Evolutionary conservation across 2,888 invertebrate genomes (phyloP), one percentile per base, ranked within the genome.

Genomic region (Stenodera caucasica): DNA sequence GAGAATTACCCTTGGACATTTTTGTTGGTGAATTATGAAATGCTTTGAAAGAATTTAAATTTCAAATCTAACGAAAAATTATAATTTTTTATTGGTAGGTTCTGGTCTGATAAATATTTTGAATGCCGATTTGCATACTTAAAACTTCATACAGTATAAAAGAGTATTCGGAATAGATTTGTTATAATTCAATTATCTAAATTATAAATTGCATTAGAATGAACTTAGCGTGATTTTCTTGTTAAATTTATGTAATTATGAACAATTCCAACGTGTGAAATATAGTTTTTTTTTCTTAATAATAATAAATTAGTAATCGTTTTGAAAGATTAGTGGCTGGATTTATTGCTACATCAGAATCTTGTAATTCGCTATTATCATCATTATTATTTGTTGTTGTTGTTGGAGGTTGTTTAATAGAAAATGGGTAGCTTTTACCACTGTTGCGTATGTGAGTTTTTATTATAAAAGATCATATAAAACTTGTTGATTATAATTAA

Each of bases 1-100:
- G 35, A 51, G 49, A 45, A 57, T 57, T 61, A 61, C 61, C 61
- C 61, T 61, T 61, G 61, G 55, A 35, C 5, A 11, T 14, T 14
- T 8, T 40, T 9, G n/a, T 40, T 40, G 15, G 15, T 40, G 9
- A 40, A 40, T 35, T 35, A 35, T 35, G 1, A 9, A 35, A 35
- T 40, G 5, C 18, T 8, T 18, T 40, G 8, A 2, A 40, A 40
- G n/a, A n/a, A n/a, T 40, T 40, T 40, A 15, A 40, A 40, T 40
- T 40, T 14, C 9, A 40, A 40, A 40, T 40, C 18, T 18, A 40
- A 18, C 2, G 18, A 18, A 40, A 40, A 18, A 40, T 40, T 37
- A 37, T 15, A 4, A 8, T 14, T 37, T 40, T 35, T 5, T 30
- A 12, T 15, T 40, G 37, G 15, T 37, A 14, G 14, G 15, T 37